Percentiles rank a stretch among this genome's conserved stretches.
These are phyloP conservation scores for Thamnophis sirtalis DNA, from an alignment of 2,113 vertebrate genomes.

Conservation along the genomic window DNA sequence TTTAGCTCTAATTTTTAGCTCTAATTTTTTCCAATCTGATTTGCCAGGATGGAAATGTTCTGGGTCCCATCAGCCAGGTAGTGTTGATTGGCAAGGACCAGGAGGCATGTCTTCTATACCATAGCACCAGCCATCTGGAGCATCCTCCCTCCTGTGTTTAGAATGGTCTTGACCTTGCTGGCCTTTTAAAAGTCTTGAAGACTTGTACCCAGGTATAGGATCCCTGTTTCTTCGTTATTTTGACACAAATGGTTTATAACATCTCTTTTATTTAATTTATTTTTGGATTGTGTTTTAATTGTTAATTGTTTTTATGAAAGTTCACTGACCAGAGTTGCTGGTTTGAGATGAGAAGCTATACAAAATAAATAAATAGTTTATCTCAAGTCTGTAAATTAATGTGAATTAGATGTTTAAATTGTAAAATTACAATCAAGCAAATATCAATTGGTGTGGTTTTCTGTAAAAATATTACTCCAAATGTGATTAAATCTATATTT, in stretches of 20 bases:
- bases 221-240: no score
- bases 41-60: background rate
- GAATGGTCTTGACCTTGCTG: background rate
- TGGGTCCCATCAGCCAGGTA: background rate
- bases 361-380: slow-evolving; percentile 15
- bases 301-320: no score
- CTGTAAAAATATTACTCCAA: slow-evolving; percentile 18
- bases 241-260: no score
- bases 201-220: background rate
- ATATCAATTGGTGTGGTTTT: slow-evolving; percentile 49
- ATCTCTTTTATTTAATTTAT: background rate
- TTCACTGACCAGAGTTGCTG: background rate
- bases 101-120: background rate
- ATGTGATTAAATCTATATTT: slow-evolving; percentile 25
- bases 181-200: background rate
- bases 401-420: slow-evolving; percentile 51
- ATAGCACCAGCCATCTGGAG: background rate
- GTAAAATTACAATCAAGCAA: slow-evolving; percentile 48
- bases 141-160: background rate
- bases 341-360: background rate
- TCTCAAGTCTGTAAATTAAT: slow-evolving; percentile 46
- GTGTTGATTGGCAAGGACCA: background rate
- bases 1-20: no score
- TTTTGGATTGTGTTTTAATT: background rate
- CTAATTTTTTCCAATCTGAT: background rate